These are phyloP conservation scores for Falcaria lacertinaria DNA, from an alignment of 2,888 invertebrate genomes.

Conservation along the genomic window DNA sequence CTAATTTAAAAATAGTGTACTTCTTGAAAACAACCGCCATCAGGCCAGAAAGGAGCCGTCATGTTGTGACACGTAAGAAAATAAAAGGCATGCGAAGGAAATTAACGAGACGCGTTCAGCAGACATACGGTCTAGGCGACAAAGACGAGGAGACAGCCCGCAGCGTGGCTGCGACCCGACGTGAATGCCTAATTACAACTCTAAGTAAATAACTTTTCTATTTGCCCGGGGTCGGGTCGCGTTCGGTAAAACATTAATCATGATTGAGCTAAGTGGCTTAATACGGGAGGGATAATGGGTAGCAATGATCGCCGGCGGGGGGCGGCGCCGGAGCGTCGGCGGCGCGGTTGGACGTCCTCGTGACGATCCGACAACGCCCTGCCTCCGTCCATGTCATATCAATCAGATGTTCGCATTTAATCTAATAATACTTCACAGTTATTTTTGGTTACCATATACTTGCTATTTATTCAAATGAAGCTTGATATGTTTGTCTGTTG, in stretches of 20 bases:
- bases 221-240: slow-evolving; percentile 69
- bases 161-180: slow-evolving; percentile 61
- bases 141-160: slow-evolving; percentile 62
- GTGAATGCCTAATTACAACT: slow-evolving; percentile 78
- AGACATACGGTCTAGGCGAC: slow-evolving; percentile 67
- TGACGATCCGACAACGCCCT: slow-evolving; percentile 40
- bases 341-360: slow-evolving; percentile 57
- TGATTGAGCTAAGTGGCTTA: slow-evolving; percentile 81
- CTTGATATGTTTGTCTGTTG: no score
- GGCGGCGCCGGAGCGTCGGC: slow-evolving; percentile 64
- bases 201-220: slow-evolving; percentile 77
- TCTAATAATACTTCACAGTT: not conserved
- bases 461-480: not conserved
- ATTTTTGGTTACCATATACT: not conserved
- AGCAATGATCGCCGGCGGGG: slow-evolving; percentile 74
- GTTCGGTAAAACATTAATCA: slow-evolving; percentile 79
- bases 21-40: not conserved
- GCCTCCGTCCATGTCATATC: slow-evolving; percentile 10
- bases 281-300: slow-evolving; percentile 76
- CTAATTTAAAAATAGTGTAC: no score
- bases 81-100: slow-evolving; percentile 30
- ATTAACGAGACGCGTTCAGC: slow-evolving; percentile 44
- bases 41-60: not conserved
- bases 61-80: slow-evolving; percentile 5
- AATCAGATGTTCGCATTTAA: not conserved